A percentile compares a stretch with the other conserved stretches of the same genome.
phyloP scores from a whole-genome alignment of 2,797 vertebrate species.

The Astyanax mexicanus region DNA sequence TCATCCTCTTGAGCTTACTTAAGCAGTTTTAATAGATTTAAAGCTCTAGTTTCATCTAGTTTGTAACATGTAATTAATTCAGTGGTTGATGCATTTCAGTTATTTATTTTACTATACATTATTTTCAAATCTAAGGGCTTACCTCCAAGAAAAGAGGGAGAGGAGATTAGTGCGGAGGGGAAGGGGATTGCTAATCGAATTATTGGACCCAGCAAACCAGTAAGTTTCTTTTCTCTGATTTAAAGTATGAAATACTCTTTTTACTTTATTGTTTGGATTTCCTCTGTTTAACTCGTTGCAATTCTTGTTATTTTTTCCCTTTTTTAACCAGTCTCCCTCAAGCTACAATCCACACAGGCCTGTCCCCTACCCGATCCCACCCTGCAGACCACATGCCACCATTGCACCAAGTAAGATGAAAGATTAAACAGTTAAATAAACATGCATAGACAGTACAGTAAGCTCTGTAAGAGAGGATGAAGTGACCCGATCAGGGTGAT shows the following conservation, averaged over 20 bases:
- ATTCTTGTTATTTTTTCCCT: conserved; percentile 42
- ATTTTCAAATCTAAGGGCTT: conserved; percentile 77
- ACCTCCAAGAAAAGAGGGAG: conserved; percentile 89
- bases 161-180: conserved; percentile 88
- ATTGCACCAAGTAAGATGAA: conserved; percentile 96
- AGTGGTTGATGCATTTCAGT: background rate
- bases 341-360: conserved; percentile 97
- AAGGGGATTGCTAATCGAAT: conserved; percentile 95
- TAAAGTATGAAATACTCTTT: too few relatives aligned
- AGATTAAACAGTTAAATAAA: background rate
- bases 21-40: too few relatives aligned
- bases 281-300: background rate
- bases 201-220: conserved; percentile 93
- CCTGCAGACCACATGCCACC: conserved; percentile 94
- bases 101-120: too few relatives aligned
- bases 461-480: background rate
- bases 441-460: background rate
- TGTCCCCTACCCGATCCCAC: conserved; percentile 97
- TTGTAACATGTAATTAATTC: too few relatives aligned
- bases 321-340: conserved; percentile 86
- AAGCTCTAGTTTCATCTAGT: too few relatives aligned
- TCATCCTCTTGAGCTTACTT: background rate
- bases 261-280: too few relatives aligned
- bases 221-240: conserved; percentile 78
- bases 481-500: background rate